Conservation (phyloP, 2,888 invertebrate genomes). For the Cephus nigrinus region DNA sequence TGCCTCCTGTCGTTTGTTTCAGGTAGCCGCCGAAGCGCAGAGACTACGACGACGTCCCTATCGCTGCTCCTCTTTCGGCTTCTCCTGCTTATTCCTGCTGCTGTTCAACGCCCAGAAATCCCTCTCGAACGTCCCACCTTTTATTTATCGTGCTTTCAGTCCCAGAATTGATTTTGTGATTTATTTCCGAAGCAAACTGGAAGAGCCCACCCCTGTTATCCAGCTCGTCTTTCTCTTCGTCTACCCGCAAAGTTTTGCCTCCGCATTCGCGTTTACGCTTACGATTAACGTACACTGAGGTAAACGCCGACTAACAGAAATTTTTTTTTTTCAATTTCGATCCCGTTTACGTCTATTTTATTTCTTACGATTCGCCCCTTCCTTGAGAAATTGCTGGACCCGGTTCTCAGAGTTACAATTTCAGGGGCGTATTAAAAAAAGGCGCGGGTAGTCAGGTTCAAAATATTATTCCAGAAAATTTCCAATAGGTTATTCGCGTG, state of each 20-base stretch:
- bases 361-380: too few species aligned
- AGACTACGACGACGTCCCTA: conserved; percentile 25
- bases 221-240: conserved; percentile 13
- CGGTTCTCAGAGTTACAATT: too few species aligned
- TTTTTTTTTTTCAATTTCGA: too few species aligned
- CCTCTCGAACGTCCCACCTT: conserved; percentile 28
- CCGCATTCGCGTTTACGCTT: not conserved
- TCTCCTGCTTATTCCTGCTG: conserved; percentile 13
- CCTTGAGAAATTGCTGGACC: too few species aligned
- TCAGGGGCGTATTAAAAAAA: too few species aligned
- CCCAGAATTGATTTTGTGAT: conserved; percentile 48
- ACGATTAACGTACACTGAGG: too few species aligned
- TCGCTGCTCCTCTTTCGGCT: conserved; percentile 27
- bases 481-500: too few species aligned
- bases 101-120: too few species aligned
- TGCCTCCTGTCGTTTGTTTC: conserved; percentile 46
- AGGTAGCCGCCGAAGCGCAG: conserved; percentile 8
- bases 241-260: conserved; percentile 8
- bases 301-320: too few species aligned
- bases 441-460: too few species aligned
- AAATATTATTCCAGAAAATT: too few species aligned
- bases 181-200: conserved; percentile 33
- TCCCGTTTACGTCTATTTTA: too few species aligned
- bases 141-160: conserved; percentile 49
- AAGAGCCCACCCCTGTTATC: conserved; percentile 13